Evolutionary conservation across 2,888 invertebrate species (phyloP).

Genomic region (Sclerodermus sp.): DNA sequence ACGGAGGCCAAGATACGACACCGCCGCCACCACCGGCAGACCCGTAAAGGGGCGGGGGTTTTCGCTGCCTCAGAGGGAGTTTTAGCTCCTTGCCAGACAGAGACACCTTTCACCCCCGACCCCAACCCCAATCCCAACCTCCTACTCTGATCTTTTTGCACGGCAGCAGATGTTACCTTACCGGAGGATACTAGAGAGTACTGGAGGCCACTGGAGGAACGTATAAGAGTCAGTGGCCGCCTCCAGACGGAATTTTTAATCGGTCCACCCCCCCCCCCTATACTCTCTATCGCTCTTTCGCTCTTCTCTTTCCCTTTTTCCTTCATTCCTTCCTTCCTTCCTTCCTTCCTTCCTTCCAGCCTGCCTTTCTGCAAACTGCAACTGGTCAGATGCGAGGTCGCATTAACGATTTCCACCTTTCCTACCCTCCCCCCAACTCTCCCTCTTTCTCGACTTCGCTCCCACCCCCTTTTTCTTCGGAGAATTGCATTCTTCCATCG

Average conservation of each 20-base stretch:
- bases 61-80: constrained; percentile 26
- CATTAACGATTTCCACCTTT: not conserved
- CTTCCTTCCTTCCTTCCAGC: constrained; percentile 16
- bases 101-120: constrained; percentile 15
- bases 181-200: constrained; percentile 11
- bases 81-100: constrained; percentile 26
- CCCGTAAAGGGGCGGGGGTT: constrained; percentile 51
- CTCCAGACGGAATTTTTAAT: constrained; percentile 49
- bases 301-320: constrained; percentile 8
- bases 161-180: constrained; percentile 40
- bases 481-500: not conserved
- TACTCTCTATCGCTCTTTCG: constrained; percentile 1
- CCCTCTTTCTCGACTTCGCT: not conserved
- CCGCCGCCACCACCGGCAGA: constrained; percentile 55
- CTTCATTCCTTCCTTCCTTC: not conserved
- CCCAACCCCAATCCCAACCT: constrained; percentile 7
- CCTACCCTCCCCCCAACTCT: constrained; percentile 7
- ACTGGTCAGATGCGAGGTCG: too few species aligned
- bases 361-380: constrained; percentile 8
- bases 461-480: too few species aligned
- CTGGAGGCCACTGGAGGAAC: constrained; percentile 2
- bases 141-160: constrained; percentile 22
- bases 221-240: constrained; percentile 27
- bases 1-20: constrained; percentile 58
- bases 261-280: constrained; percentile 11